These are phyloP conservation scores for Sinodicranocentrus sp. DNA, from an alignment of 2,888 invertebrate species.

Conservation along the genomic window DNA sequence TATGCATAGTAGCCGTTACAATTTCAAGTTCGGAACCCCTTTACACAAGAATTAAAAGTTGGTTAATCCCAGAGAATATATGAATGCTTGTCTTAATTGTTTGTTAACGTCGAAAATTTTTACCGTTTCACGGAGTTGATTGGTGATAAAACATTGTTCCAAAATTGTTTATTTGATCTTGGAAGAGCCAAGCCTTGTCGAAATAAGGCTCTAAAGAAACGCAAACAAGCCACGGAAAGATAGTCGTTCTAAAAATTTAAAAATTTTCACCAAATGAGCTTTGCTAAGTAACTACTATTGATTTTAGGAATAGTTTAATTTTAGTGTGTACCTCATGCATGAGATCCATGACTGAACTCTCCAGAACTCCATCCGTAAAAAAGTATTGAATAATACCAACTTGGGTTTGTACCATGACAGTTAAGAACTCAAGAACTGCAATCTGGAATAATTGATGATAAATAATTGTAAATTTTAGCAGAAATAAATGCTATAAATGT, in stretches of 20 bases:
- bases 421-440: slow-evolving; percentile 73
- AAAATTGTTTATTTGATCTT: slow-evolving; percentile 65
- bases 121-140: slow-evolving; percentile 53
- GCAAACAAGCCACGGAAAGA: slow-evolving; percentile 67
- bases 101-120: background rate
- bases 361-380: slow-evolving; percentile 62
- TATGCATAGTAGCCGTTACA: slow-evolving; percentile 71
- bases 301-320: background rate
- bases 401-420: slow-evolving; percentile 74
- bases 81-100: background rate
- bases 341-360: slow-evolving; percentile 58
- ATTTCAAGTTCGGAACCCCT: slow-evolving; percentile 68
- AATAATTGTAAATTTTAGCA: no score
- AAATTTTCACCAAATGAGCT: no score
- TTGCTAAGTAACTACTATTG: no score
- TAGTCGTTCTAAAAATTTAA: slow-evolving; percentile 69
- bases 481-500: background rate
- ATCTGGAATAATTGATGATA: no score
- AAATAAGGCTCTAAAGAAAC: slow-evolving; percentile 70
- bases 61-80: no score
- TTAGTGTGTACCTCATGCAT: slow-evolving; percentile 45
- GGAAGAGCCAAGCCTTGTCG: slow-evolving; percentile 64
- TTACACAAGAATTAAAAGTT: slow-evolving; percentile 11
- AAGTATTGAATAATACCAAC: slow-evolving; percentile 70
- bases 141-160: slow-evolving; percentile 70